Base-by-base conservation (phyloP, 2,888 invertebrate species). In the Junonia oenone region DNA sequence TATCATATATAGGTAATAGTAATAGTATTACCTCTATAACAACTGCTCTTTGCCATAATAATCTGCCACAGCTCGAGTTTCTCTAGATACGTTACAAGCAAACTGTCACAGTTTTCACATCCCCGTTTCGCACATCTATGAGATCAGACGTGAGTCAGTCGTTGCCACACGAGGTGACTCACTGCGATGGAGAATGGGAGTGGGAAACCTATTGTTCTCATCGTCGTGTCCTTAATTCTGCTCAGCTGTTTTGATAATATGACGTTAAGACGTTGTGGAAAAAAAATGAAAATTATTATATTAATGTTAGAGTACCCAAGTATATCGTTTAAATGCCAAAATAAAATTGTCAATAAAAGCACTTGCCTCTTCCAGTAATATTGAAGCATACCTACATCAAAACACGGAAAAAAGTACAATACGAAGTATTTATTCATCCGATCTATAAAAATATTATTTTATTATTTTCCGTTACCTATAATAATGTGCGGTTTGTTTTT, bases 81-180 rank as follows among this genome's bases (percentile, higher is more conserved):
- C 13, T n/a, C 17, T 14, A 2, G 2, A 15, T 11, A 19, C 33
- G 13, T 48, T 19, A 17, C 6, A 51, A 54, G 50, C 43, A 35
- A 43, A 60, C 55, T 61, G 61, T 57, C 59, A 59, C 55, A 55
- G 56, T 53, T 52, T 51, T 51, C 56, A 47, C 59, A 67, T 61
- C 59, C 53, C 49, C 35, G 66, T 69, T 76, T 77, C 67, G 73
- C 75, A 76, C 70, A 73, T 76, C 71, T 66, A 70, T 71, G 75
- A 80, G 73, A 76, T 73, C 76, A 73, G 72, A 72, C 67, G 68
- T 89, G 87, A 88, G 69, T 89, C 85, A 89, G 71, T 71, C 71
- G 72, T 80, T 83, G 83, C 83, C 73, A 79, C 83, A 84, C 76
- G 81, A 82, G 84, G 84, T 87, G 88, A 88, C 83, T 89, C 89